These are phyloP conservation scores for Epizoanthus stellaris DNA, from an alignment of 92 coral and sea anemone species.

Conservation along the genomic window DNA sequence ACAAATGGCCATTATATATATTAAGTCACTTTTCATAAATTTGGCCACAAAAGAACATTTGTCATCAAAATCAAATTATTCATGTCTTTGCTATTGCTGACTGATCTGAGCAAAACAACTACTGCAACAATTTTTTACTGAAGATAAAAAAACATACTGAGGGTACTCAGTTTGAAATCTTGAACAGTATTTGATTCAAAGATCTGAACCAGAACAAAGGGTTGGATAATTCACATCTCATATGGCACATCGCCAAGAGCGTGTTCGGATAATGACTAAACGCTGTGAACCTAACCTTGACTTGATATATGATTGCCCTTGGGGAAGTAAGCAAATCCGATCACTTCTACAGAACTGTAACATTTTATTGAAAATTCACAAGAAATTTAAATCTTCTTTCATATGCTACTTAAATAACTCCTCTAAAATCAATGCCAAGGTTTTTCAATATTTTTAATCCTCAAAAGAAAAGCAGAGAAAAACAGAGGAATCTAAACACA, in stretches of 20 bases:
- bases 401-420: neutral
- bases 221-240: neutral
- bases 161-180: neutral
- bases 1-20: constrained; percentile 3
- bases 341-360: constrained; percentile 13
- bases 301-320: constrained; percentile 29
- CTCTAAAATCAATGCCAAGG: neutral
- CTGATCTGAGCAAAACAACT: neutral
- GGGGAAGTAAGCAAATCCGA: constrained; percentile 5
- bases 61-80: constrained; percentile 11
- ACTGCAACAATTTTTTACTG: neutral
- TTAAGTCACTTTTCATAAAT: constrained; percentile 20
- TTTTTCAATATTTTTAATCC: constrained; percentile 34
- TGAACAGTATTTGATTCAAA: constrained; percentile 9
- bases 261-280: constrained; percentile 21
- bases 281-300: constrained; percentile 35
- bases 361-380: constrained; percentile 11
- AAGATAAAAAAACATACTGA: neutral
- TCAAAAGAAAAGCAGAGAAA: constrained; percentile 13
- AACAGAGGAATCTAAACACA: constrained; percentile 33
- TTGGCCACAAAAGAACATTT: constrained; percentile 36
- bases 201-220: constrained; percentile 22
- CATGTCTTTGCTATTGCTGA: constrained; percentile 15
- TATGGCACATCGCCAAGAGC: constrained; percentile 42
- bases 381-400: neutral